A percentile compares a stretch with the other conserved stretches of the same genome.
Conservation (phyloP, 1,140 invertebrate genomes). For the Tenebrio molitor region DNA sequence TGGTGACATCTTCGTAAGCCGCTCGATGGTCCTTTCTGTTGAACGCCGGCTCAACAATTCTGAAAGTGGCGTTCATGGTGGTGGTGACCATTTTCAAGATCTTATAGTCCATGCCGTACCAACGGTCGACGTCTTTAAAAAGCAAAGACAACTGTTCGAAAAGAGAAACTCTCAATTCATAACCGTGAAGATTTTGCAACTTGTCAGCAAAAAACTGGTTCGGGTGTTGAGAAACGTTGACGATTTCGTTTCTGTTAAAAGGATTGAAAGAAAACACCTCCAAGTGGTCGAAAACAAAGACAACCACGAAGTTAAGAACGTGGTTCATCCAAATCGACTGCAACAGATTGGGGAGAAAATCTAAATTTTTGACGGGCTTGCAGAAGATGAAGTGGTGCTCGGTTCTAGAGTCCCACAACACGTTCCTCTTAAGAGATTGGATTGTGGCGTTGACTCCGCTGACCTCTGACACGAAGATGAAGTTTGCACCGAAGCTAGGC, state of each 20-base stretch:
- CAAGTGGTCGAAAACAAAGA: not conserved
- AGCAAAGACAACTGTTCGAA: not conserved
- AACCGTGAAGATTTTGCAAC: slow-evolving; percentile 12
- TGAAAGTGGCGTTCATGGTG: slow-evolving; percentile 2
- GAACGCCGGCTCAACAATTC: not conserved
- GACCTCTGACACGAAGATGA: not conserved
- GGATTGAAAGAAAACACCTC: not conserved
- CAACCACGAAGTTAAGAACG: not conserved
- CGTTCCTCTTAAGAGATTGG: not conserved
- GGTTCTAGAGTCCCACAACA: not conserved
- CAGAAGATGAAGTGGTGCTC: not conserved
- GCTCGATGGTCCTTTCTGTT: not conserved
- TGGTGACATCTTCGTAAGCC: not conserved
- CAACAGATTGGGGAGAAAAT: not conserved
- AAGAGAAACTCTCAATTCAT: slow-evolving; percentile 1
- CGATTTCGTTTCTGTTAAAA: not conserved
- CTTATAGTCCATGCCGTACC: slow-evolving; percentile 8
- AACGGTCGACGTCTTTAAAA: not conserved
- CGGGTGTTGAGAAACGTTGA: not conserved
- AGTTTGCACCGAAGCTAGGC: not conserved
- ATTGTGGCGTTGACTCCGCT: no score
- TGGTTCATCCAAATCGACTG: not conserved
- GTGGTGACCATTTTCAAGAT: not conserved
- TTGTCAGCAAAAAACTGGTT: slow-evolving; percentile 1
- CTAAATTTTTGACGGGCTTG: not conserved